A percentile compares a stretch with the other conserved stretches of the same genome.
phyloP scores from a whole-genome alignment of 2,113 vertebrate species.

The Mobula birostris region DNA sequence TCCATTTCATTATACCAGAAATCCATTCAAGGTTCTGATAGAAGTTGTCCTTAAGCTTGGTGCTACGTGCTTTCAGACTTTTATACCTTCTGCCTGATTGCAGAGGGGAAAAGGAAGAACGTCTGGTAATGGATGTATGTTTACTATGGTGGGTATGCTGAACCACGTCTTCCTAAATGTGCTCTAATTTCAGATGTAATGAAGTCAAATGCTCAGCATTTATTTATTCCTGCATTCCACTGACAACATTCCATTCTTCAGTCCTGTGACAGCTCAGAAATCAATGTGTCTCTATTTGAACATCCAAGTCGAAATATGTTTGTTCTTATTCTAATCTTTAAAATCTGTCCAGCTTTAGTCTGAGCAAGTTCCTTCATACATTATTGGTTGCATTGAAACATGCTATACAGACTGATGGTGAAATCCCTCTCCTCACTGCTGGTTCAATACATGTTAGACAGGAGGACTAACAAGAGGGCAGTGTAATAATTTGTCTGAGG shows the following conservation, averaged over 20 bases:
- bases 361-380: background rate
- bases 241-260: background rate
- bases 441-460: background rate
- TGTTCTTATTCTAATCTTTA: background rate
- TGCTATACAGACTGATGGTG: background rate
- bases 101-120: too few species aligned
- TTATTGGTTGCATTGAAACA: background rate
- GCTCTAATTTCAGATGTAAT: background rate
- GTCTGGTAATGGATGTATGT: too few species aligned
- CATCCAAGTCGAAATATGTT: background rate
- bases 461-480: slow-evolving; percentile 20
- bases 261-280: background rate
- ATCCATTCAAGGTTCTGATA: too few species aligned
- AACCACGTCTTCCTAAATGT: background rate
- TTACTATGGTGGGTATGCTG: too few species aligned
- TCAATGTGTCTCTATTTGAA: background rate
- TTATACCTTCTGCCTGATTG: too few species aligned
- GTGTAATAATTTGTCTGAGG: background rate
- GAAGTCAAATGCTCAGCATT: background rate
- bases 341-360: background rate
- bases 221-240: background rate
- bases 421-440: background rate
- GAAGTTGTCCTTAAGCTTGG: too few species aligned
- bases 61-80: too few species aligned
- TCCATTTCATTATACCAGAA: too few species aligned